phyloP scores from a whole-genome alignment of 2,797 vertebrate species.

The Cyprinella venusta region DNA sequence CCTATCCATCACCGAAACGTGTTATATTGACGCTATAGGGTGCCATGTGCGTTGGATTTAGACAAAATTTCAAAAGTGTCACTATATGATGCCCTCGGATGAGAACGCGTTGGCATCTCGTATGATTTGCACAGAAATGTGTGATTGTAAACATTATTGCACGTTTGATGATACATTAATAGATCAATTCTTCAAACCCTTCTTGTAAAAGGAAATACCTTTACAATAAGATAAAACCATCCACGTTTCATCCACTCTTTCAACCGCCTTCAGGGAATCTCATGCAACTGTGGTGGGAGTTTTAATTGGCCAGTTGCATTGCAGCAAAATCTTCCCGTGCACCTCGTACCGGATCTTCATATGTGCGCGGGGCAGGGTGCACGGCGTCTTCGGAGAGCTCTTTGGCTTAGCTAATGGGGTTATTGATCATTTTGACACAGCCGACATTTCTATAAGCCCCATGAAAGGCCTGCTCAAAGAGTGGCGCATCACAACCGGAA shows the following conservation, averaged over 20 bases:
- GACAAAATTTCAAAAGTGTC: too few relatives aligned
- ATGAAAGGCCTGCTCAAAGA: conserved; percentile 51
- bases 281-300: neutral
- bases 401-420: conserved; percentile 58
- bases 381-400: conserved; percentile 27
- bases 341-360: conserved; percentile 18
- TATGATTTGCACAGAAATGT: neutral
- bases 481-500: conserved; percentile 52
- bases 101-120: neutral
- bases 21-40: too few relatives aligned
- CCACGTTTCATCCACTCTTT: neutral
- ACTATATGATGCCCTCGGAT: too few relatives aligned
- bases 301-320: conserved; percentile 25
- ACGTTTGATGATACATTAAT: neutral
- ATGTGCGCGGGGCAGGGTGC: conserved; percentile 6
- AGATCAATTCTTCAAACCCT: neutral
- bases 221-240: neutral
- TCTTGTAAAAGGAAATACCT: neutral
- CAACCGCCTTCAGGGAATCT: neutral
- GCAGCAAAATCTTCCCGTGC: conserved; percentile 1
- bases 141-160: neutral
- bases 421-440: conserved; percentile 66
- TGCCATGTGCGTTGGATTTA: too few relatives aligned
- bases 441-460: conserved; percentile 57
- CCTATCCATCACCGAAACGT: too few relatives aligned